Evolutionary conservation across 1,140 invertebrate genomes (phyloP), one percentile per base, ranked within the genome.

Genomic region (Zelostemma sp.): DNA sequence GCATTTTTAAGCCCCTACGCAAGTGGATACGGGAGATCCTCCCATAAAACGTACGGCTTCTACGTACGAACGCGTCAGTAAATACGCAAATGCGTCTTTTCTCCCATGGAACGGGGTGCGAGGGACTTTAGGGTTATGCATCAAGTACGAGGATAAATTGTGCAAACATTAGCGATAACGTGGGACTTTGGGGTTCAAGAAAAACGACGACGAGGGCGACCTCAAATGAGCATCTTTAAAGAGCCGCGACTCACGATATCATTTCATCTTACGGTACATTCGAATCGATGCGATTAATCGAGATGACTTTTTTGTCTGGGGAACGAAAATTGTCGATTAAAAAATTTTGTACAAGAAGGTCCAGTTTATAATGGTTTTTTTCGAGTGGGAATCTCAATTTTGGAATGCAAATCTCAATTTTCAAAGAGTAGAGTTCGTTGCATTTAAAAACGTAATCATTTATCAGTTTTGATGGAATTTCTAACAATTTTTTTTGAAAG

Each of bases 31-130:
- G 3, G 3, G 35, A 2, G 40, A 15, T 41, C 14, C 40, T 12
- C 40, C n/a, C 40, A 5, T 38, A n/a, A 38, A 41, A 1, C 40
- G 40, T 41, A 41, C 12, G 40, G 40, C 14, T 41, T 41, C 40
- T 15, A 15, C 8, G 6, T 8, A 41, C 40, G 14, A 41, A 15
- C 40, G 40, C 35, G 35, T 41, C 14, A 15, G n/a, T 15, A 41
- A 41, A 41, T 41, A 41, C 40, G 40, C 14, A 11, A 6, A n/a
- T n/a, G 35, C 12, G 12, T 8, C 1, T 12, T 41, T 15, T 5
- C 6, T 38, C 2, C 9, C 11, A 38, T 4, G 14, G 2, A 15
- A 14, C 12, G 40, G 12, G 14, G 40, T 15, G 40, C 6, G 40
- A 41, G 14, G 2, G 35, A 38, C 35, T 41, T 41, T 6, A 15